phyloP scores from a whole-genome alignment of 2,888 invertebrate genomes.

The Xestia ashworthii region DNA sequence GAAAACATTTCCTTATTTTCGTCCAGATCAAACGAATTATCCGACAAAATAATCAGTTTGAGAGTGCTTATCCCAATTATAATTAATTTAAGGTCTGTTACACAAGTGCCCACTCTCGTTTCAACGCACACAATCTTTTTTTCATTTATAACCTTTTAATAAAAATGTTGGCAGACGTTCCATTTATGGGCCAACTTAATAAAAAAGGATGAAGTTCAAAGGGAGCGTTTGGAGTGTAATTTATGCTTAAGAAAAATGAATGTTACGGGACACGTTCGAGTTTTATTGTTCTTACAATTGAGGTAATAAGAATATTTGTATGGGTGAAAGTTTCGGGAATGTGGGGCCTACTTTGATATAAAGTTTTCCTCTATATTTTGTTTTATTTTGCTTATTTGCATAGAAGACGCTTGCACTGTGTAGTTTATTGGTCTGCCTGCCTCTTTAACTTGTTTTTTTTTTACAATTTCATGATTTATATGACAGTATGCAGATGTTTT shows the following conservation, averaged over 20 bases:
- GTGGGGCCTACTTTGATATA: conserved; percentile 48
- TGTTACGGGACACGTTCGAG: conserved; percentile 77
- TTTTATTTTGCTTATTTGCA: conserved; percentile 10
- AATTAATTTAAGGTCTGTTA: conserved; percentile 72
- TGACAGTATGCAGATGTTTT: not conserved
- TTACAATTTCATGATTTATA: not conserved
- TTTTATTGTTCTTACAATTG: conserved; percentile 80
- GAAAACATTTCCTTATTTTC: conserved; percentile 59
- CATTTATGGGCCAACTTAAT: conserved; percentile 75
- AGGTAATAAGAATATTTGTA: conserved; percentile 66
- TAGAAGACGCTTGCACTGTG: not conserved
- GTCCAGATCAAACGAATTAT: conserved; percentile 62
- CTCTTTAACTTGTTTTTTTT: not conserved
- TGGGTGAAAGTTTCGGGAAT: conserved; percentile 51
- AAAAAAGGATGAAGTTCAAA: conserved; percentile 74
- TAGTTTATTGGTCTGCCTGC: not conserved
- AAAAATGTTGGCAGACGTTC: conserved; percentile 72
- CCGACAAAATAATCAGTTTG: conserved; percentile 63
- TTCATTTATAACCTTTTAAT: conserved; percentile 76
- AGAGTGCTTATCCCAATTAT: conserved; percentile 68
- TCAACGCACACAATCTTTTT: conserved; percentile 71
- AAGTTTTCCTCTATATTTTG: conserved; percentile 1
- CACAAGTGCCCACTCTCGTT: conserved; percentile 69
- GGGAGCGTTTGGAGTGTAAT: conserved; percentile 74
- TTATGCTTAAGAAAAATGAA: conserved; percentile 80